phyloP scores from a whole-genome alignment of 2,888 invertebrate genomes.

The Mythimna ferrago region DNA sequence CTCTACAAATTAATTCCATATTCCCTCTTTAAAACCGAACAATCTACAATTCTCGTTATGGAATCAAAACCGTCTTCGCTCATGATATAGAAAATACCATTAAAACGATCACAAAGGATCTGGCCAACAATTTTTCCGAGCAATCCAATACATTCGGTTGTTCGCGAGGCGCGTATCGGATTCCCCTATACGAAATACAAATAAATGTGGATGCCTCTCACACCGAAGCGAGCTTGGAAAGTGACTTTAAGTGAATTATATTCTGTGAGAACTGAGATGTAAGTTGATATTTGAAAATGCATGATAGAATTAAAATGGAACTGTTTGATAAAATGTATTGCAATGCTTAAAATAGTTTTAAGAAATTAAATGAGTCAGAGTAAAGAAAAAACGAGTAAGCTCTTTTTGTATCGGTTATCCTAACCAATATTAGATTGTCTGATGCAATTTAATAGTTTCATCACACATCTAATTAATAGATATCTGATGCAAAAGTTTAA shows the following conservation, averaged over 20 bases:
- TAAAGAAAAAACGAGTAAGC: too few species aligned
- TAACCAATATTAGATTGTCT: too few species aligned
- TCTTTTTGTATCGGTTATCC: too few species aligned
- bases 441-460: too few species aligned
- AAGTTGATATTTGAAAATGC: background rate
- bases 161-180: slow-evolving; percentile 80
- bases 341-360: background rate
- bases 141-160: slow-evolving; percentile 79
- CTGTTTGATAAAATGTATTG: background rate
- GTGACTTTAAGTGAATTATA: background rate
- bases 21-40: slow-evolving; percentile 49
- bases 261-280: slow-evolving; percentile 4
- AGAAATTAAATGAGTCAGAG: background rate
- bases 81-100: slow-evolving; percentile 64
- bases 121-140: slow-evolving; percentile 73
- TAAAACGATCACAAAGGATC: slow-evolving; percentile 70
- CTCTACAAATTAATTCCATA: slow-evolving; percentile 31
- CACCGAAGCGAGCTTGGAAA: slow-evolving; percentile 67
- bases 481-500: too few species aligned
- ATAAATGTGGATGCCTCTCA: slow-evolving; percentile 78
- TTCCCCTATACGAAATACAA: slow-evolving; percentile 76
- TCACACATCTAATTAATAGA: too few species aligned
- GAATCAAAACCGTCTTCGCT: slow-evolving; percentile 62
- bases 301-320: background rate
- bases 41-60: slow-evolving; percentile 67